Evolutionary conservation across 2,888 invertebrate species (phyloP).

Genomic region (Osmoderma eremita): DNA sequence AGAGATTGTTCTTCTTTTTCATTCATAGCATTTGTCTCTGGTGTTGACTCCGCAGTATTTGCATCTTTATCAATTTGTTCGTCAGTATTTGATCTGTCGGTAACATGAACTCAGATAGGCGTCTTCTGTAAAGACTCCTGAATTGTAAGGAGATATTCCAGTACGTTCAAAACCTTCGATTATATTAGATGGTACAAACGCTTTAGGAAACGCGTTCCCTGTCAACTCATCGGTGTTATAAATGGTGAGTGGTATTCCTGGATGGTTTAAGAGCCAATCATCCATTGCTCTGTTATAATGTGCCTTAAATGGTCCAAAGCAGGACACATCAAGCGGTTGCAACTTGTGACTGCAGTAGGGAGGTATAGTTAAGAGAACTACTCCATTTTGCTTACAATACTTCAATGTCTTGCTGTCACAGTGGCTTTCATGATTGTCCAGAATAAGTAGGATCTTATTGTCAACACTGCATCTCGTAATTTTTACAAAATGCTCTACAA

Average conservation of each 20-base stretch:
- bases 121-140: too few relatives aligned
- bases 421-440: slow-evolving; percentile 3
- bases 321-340: slow-evolving; percentile 23
- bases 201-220: too few relatives aligned
- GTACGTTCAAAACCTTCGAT: too few relatives aligned
- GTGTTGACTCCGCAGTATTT: too few relatives aligned
- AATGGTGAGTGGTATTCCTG: slow-evolving; percentile 22
- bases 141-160: too few relatives aligned
- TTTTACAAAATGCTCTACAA: slow-evolving; percentile 37
- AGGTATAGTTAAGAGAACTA: not conserved
- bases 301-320: slow-evolving; percentile 22
- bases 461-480: not conserved
- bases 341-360: slow-evolving; percentile 13
- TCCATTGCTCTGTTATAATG: slow-evolving; percentile 28
- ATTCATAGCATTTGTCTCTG: too few relatives aligned
- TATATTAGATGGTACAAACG: too few relatives aligned
- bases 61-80: too few relatives aligned
- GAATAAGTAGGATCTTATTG: too few relatives aligned
- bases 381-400: slow-evolving; percentile 19
- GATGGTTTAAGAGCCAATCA: slow-evolving; percentile 27
- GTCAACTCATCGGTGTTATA: slow-evolving; percentile 25
- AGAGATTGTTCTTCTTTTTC: too few relatives aligned
- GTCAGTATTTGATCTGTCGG: too few relatives aligned
- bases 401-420: not conserved
- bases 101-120: too few relatives aligned